These are phyloP conservation scores for Malurus splendens DNA, from an alignment of 2,797 vertebrate species.

Conservation along the genomic window DNA sequence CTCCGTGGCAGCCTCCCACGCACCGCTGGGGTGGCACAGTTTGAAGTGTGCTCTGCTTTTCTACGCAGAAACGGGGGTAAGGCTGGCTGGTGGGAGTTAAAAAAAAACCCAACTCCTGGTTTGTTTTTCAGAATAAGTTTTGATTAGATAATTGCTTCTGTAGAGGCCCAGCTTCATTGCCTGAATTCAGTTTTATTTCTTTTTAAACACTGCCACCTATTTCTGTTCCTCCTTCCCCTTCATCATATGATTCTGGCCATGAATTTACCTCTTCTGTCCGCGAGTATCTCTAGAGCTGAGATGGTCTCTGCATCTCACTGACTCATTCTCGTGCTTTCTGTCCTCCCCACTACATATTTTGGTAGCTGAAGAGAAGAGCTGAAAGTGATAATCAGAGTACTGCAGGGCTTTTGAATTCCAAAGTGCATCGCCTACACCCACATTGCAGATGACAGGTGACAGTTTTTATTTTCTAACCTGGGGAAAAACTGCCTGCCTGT, in stretches of 20 bases:
- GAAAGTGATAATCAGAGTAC: not conserved
- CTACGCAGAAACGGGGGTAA: not conserved
- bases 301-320: not conserved
- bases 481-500: not conserved
- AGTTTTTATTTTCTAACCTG: not conserved
- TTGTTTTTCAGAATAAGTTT: slow-evolving; percentile 11
- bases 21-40: not conserved
- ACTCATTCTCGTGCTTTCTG: not conserved
- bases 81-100: not conserved
- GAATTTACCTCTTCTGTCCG: not conserved
- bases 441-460: not conserved
- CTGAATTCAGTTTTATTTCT: not conserved
- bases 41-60: not conserved
- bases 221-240: not conserved
- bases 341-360: not conserved
- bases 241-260: not conserved
- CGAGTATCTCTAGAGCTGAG: not conserved
- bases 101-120: not conserved
- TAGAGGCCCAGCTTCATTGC: not conserved
- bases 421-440: not conserved
- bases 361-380: not conserved
- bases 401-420: not conserved
- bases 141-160: not conserved
- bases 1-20: not conserved
- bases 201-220: not conserved